phyloP scores from a whole-genome alignment of 1,140 invertebrate species.

The Armadillidium nasatum region DNA sequence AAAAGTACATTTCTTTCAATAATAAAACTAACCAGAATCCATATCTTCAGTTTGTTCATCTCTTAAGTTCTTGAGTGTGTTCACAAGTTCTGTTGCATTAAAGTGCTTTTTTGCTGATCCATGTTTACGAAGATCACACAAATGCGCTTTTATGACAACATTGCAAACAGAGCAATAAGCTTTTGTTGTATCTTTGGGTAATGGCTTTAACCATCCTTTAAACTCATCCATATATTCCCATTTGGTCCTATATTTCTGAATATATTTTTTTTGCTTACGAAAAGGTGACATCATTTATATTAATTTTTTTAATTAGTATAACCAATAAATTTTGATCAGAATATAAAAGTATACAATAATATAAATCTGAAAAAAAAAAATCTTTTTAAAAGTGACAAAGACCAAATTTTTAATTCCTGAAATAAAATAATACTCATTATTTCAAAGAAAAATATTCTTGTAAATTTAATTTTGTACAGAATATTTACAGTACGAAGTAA shows the following conservation, averaged over 20 bases:
- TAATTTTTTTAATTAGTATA: not conserved
- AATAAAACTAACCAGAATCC: not conserved
- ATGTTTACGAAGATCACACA: not conserved
- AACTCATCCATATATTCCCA: not conserved
- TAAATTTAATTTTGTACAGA: too few relatives aligned
- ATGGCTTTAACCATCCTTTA: not conserved
- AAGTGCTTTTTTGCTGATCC: not conserved
- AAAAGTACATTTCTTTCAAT: too few relatives aligned
- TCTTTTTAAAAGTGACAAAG: too few relatives aligned
- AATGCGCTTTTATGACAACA: not conserved
- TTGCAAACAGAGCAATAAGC: not conserved
- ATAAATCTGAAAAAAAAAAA: too few relatives aligned
- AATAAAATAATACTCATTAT: too few relatives aligned
- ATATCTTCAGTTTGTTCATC: not conserved
- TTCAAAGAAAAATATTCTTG: too few relatives aligned
- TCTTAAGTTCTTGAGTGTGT: not conserved
- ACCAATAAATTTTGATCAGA: too few relatives aligned
- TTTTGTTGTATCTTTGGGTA: not conserved
- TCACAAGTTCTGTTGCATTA: not conserved
- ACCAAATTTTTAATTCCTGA: too few relatives aligned
- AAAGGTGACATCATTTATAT: not conserved
- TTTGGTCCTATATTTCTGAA: not conserved
- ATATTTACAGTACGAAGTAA: too few relatives aligned
- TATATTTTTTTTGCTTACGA: not conserved
- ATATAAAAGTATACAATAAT: too few relatives aligned